Evolutionary conservation across 2,888 invertebrate genomes (phyloP).

Genomic region (Coelopa pilipes): DNA sequence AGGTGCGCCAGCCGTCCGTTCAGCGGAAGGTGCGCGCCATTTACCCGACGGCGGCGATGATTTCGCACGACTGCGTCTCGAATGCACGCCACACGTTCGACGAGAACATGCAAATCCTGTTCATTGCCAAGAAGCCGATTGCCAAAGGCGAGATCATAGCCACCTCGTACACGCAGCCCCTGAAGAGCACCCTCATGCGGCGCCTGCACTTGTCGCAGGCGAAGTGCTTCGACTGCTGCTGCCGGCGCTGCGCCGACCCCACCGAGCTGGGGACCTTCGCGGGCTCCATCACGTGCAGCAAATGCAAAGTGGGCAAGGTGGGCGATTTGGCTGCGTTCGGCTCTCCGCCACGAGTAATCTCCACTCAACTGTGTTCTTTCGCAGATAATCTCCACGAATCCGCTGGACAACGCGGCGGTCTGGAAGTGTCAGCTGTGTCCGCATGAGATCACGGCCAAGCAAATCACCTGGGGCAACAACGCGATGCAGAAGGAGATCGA

Average conservation of each 20-base stretch:
- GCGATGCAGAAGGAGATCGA: conserved; percentile 72
- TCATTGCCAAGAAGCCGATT: conserved; percentile 73
- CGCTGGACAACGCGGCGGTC: conserved; percentile 70
- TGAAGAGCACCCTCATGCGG: conserved; percentile 77
- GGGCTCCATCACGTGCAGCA: conserved; percentile 74
- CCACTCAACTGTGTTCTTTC: not conserved
- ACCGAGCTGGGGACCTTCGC: conserved; percentile 75
- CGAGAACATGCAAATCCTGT: conserved; percentile 71
- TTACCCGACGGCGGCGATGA: conserved; percentile 75
- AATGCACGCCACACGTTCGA: conserved; percentile 78
- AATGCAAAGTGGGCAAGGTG: conserved; percentile 70
- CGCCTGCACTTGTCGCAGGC: conserved; percentile 71
- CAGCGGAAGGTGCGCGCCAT: conserved; percentile 72
- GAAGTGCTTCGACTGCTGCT: conserved; percentile 78
- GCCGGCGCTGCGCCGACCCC: conserved; percentile 76
- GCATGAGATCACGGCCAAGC: conserved; percentile 70
- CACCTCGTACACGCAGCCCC: conserved; percentile 76
- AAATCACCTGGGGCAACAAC: conserved; percentile 74
- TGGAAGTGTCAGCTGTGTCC: conserved; percentile 78
- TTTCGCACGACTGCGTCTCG: conserved; percentile 78
- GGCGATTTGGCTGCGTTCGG: conserved; percentile 28
- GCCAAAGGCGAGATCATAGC: conserved; percentile 75
- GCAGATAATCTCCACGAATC: conserved; percentile 71
- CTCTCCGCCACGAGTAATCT: not conserved
- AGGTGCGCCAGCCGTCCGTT: conserved; percentile 69